Conservation (phyloP, 2,888 invertebrate species). For the Melikaiella ostensackeni region DNA sequence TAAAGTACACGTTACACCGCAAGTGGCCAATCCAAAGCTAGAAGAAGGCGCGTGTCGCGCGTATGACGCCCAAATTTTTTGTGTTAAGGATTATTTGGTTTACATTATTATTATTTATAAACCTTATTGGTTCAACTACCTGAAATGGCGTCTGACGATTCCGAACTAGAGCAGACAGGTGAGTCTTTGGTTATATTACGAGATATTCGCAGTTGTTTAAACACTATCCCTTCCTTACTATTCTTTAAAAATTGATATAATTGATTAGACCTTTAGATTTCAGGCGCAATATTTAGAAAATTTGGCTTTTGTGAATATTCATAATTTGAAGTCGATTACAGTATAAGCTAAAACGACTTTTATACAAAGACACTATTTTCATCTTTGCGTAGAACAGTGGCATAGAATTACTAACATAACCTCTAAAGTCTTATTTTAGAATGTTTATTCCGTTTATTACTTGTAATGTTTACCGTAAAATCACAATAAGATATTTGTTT, state of each 20-base stretch:
- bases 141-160: conserved; percentile 84
- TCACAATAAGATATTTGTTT: too few species aligned
- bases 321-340: not conserved
- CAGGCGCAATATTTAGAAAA: not conserved
- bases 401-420: conserved; percentile 60
- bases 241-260: not conserved
- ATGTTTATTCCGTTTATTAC: not conserved
- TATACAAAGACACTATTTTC: not conserved
- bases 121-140: conserved; percentile 42
- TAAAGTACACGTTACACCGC: too few species aligned
- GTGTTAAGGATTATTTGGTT: not conserved
- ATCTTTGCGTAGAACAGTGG: conserved; percentile 47
- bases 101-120: conserved; percentile 30
- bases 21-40: too few species aligned
- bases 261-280: too few species aligned
- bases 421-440: not conserved
- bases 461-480: not conserved
- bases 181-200: conserved; percentile 63
- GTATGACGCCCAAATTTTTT: not conserved
- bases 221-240: not conserved
- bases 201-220: not conserved
- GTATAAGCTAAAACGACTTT: not conserved
- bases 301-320: not conserved
- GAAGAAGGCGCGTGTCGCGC: too few species aligned
- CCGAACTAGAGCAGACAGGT: conserved; percentile 82